These are phyloP conservation scores for Microtus richardsoni DNA, from an alignment of 2,113 vertebrate genomes.

Conservation along the genomic window DNA sequence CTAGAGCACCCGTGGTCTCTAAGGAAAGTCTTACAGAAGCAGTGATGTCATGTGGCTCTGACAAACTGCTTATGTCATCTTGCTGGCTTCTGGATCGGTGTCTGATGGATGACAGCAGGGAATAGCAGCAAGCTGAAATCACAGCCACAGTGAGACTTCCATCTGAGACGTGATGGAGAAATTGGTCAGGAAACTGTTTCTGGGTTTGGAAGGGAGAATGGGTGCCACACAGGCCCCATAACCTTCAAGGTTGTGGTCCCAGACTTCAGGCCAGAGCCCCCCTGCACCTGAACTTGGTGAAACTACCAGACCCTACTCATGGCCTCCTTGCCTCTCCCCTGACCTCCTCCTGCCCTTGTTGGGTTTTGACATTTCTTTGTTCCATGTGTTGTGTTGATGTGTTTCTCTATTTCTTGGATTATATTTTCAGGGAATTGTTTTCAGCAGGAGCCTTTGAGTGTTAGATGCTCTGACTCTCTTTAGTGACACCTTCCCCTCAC, in stretches of 20 bases:
- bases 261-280: not conserved
- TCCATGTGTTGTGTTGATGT: not conserved
- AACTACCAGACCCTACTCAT: rapidly evolving
- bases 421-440: not conserved
- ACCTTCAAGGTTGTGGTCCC: too few relatives aligned
- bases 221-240: rapidly evolving
- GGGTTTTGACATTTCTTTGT: too few relatives aligned
- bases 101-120: not conserved
- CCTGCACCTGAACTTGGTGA: not conserved
- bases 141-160: not conserved
- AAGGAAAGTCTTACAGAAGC: rapidly evolving
- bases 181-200: not conserved
- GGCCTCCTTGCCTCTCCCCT: not conserved
- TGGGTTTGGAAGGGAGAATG: too few relatives aligned
- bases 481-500: not conserved
- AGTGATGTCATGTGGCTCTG: rapidly evolving
- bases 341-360: rapidly evolving
- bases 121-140: rapidly evolving
- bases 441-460: not conserved
- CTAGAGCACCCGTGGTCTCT: not conserved
- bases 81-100: not conserved
- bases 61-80: rapidly evolving
- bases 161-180: not conserved
- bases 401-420: too few relatives aligned
- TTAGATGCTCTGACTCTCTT: not conserved